phyloP scores from a whole-genome alignment of 2,888 invertebrate genomes.

The Gryllus longicercus region DNA sequence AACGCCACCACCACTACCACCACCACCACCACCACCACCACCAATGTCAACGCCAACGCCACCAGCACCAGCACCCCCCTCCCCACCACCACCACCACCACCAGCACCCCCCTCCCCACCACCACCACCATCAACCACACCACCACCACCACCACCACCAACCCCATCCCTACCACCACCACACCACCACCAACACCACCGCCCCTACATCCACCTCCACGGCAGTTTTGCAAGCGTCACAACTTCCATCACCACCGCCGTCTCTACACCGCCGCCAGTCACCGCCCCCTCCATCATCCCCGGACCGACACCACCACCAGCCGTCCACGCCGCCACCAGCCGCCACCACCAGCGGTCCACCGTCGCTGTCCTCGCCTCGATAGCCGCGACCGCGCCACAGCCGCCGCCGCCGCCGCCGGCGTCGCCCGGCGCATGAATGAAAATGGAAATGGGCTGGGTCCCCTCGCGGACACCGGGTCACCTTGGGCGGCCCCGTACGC shows the following conservation, averaged over 20 bases:
- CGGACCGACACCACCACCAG: not conserved
- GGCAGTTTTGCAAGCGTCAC: no score
- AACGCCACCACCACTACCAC: no score
- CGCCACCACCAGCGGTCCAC: not conserved
- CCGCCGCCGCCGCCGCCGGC: not conserved
- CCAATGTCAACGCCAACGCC: no score
- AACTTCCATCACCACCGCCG: no score
- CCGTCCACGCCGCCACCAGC: not conserved
- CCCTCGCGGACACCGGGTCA: not conserved
- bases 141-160: no score
- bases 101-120: no score
- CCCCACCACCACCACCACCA: no score
- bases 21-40: no score
- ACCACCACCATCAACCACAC: no score
- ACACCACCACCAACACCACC: not conserved
- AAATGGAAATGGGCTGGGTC: slow-evolving; percentile 4
- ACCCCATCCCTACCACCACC: not conserved
- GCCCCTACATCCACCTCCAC: not conserved
- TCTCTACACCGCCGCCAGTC: no score
- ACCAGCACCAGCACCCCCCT: no score
- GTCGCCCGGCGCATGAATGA: not conserved
- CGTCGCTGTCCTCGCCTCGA: not conserved
- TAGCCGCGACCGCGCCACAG: not conserved
- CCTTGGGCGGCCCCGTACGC: slow-evolving; percentile 5
- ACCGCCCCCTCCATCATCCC: not conserved